Evolutionary conservation across 2,888 invertebrate species (phyloP).

Genomic region (Netelia fuscicornis): DNA sequence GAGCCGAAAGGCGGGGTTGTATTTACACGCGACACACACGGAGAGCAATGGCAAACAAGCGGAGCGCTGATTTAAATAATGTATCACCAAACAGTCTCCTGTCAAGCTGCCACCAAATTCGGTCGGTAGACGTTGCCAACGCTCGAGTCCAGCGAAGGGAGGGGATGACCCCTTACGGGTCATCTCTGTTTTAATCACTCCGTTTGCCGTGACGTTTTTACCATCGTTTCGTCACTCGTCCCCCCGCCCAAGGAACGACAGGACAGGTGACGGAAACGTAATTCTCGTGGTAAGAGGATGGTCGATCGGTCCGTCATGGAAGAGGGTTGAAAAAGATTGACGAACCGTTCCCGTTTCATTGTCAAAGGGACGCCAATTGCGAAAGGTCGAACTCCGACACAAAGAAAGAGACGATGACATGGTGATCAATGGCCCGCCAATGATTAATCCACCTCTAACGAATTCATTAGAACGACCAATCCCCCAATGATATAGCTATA

Average conservation of each 20-base stretch:
- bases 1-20: constrained; percentile 62
- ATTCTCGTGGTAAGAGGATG: background rate
- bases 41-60: constrained; percentile 75
- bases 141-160: background rate
- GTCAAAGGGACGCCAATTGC: background rate
- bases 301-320: background rate
- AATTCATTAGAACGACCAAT: too few relatives aligned
- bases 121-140: background rate
- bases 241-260: background rate
- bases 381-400: background rate
- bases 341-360: background rate
- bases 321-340: background rate
- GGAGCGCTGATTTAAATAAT: constrained; percentile 80
- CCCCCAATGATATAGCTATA: too few relatives aligned
- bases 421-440: background rate
- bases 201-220: constrained; percentile 1
- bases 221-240: background rate
- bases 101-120: constrained; percentile 67
- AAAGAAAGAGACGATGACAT: background rate
- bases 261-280: constrained; percentile 10
- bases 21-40: constrained; percentile 78
- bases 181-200: constrained; percentile 27
- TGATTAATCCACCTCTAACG: too few relatives aligned
- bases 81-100: constrained; percentile 76
- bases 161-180: background rate